These are phyloP conservation scores for Propithecus deckenii DNA, from an alignment of 2,797 vertebrate species.

Conservation along the genomic window DNA sequence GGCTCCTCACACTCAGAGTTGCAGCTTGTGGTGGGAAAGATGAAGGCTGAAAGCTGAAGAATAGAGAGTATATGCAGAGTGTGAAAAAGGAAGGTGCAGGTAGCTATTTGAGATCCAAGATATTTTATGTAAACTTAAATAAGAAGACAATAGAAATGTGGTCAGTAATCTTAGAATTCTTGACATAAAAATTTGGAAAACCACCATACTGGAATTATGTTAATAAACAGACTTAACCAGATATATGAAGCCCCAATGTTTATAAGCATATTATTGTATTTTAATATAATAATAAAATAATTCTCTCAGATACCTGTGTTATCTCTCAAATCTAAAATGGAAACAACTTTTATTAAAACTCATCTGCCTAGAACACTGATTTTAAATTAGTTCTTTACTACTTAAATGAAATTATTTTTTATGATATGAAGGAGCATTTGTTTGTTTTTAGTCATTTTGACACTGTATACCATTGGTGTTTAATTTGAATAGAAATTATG, in stretches of 20 bases:
- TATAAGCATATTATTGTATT: neutral
- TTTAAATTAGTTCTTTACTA: constrained; percentile 16
- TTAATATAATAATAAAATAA: constrained; percentile 1
- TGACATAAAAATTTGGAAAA: constrained; percentile 21
- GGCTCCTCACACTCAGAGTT: neutral
- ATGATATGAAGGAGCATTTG: neutral
- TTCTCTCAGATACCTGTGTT: neutral
- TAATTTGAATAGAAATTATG: neutral
- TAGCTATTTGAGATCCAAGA: neutral
- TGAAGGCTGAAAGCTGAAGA: neutral
- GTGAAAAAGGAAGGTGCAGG: neutral
- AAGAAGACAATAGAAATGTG: neutral
- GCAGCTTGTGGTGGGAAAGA: neutral
- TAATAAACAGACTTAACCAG: neutral
- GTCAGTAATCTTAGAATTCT: neutral
- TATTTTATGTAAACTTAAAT: constrained; percentile 7
- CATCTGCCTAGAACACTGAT: neutral
- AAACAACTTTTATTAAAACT: constrained; percentile 5
- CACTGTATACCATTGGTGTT: neutral
- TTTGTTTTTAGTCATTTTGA: constrained; percentile 4
- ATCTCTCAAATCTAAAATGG: constrained; percentile 3
- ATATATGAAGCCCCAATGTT: neutral
- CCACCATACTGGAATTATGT: neutral
- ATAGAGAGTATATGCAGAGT: neutral
- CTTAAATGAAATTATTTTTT: constrained; percentile 21